Percentiles rank a stretch among this genome's conserved stretches.
Conservation (phyloP, 2,113 vertebrate species). For the Rhipidura dahli region DNA sequence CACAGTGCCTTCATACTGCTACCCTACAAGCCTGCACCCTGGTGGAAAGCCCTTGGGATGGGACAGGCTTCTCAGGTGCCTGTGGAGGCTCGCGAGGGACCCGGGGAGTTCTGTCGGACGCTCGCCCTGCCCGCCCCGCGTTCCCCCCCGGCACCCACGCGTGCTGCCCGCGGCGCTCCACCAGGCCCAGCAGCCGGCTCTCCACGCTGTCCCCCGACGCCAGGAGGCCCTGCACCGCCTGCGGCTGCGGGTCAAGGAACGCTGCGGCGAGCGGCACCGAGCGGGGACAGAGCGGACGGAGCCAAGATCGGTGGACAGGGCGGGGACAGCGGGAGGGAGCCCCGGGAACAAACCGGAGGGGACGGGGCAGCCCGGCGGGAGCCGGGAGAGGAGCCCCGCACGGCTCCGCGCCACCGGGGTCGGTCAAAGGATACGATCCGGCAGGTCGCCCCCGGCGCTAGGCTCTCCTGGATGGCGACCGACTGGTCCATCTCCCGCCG, state of each 20-base stretch:
- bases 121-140: not conserved
- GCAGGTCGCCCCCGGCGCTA: slow-evolving; percentile 78
- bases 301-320: fast-evolving
- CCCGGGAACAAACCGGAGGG: not conserved
- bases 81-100: fast-evolving
- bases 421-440: slow-evolving; percentile 83
- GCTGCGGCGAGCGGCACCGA: not conserved
- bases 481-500: slow-evolving; percentile 86
- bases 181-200: slow-evolving; percentile 88
- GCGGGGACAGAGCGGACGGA: not conserved
- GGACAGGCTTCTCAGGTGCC: not conserved
- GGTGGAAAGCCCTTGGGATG: fast-evolving
- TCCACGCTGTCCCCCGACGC: slow-evolving; percentile 69
- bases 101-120: fast-evolving
- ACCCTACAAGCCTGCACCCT: fast-evolving
- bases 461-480: slow-evolving; percentile 86
- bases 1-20: not conserved
- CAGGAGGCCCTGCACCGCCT: slow-evolving; percentile 85
- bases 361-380: too few relatives aligned
- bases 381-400: not conserved
- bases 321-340: too few relatives aligned
- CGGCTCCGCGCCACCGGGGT: not conserved
- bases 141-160: slow-evolving; percentile 71
- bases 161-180: slow-evolving; percentile 70
- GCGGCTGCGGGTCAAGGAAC: slow-evolving; percentile 68